Base-by-base conservation (phyloP, 2,797 vertebrate species). In the Peromyscus nudipes region DNA sequence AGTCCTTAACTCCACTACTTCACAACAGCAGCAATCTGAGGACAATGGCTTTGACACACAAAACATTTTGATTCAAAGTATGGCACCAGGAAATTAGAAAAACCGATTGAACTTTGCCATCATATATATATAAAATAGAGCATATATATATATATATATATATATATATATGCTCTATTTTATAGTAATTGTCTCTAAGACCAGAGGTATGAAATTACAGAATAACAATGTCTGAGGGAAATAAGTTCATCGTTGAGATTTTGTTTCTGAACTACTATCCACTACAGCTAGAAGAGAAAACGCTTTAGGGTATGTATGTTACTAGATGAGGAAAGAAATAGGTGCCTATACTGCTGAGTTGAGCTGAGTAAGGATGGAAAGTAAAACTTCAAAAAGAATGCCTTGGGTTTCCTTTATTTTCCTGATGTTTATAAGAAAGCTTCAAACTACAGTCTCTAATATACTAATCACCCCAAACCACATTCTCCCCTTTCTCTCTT, bases 401-500 rank as follows among this genome's bases (percentile, higher is more conserved):
- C 1, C 7, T 94, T 93, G 69, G 4, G 12, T 86, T 88, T 60
- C 31, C 12, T 90, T 90, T 16, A 27, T 71, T 75, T 85, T 92
- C 43, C 9, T 34, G 67, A 14, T 57, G 60, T 93, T 29, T 23
- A 65, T 76, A 9, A 84, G 55, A 91, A 92, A 29, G 25, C 21
- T 91, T 65, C n/a, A 83, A 64, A 71, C 4, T 65, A 6, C 37
- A n/a, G 11, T 16, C 5, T 94, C 1, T 27, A 1, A 4, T 49
- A 17, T 23, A n/a, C 6, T 37, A n/a, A 73, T 69, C 13, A 79
- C 82, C 0, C 46, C 27, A 62, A 75, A 31, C 17, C 37, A 37
- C 1, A 25, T 0, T 2, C 12, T 34, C 5, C 57, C 4, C 17
- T n/a, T 34, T 69, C 11, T 12, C 25, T 1, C 0, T 11, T 92